These are phyloP conservation scores for Drosophila hamatofila DNA, from an alignment of 2,888 invertebrate species.

Conservation along the genomic window DNA sequence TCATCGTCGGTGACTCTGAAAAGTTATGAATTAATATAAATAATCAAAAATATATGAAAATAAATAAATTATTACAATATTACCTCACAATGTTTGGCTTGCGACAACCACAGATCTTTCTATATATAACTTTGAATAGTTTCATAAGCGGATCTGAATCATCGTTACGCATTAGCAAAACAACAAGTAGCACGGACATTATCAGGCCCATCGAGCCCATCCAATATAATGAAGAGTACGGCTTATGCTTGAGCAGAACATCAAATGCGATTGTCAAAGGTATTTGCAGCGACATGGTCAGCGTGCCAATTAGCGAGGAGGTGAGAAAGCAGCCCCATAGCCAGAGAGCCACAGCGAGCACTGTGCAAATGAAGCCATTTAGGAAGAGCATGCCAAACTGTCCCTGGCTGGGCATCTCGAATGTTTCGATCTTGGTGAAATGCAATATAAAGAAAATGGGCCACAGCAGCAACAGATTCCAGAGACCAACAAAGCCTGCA, in stretches of 20 bases:
- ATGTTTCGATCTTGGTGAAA: constrained; percentile 92
- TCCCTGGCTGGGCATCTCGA: constrained; percentile 93
- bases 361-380: constrained; percentile 96
- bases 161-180: constrained; percentile 92
- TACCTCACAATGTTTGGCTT: constrained; percentile 84
- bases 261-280: constrained; percentile 96
- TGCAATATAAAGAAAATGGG: constrained; percentile 95
- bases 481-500: constrained; percentile 97
- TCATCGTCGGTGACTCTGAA: constrained; percentile 87
- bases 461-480: constrained; percentile 95
- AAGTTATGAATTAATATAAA: neutral
- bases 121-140: constrained; percentile 84
- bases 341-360: constrained; percentile 96
- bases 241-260: constrained; percentile 89
- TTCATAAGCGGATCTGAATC: constrained; percentile 92
- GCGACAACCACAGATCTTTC: constrained; percentile 83
- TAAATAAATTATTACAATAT: constrained; percentile 31
- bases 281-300: constrained; percentile 93
- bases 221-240: constrained; percentile 90
- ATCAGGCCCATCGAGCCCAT: constrained; percentile 92
- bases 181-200: constrained; percentile 85
- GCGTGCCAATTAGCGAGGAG: constrained; percentile 94
- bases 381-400: constrained; percentile 92
- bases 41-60: neutral
- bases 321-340: constrained; percentile 98